These are phyloP conservation scores for Gasterosteus aculeatus DNA, from an alignment of 2,113 vertebrate species.

Conservation along the genomic window DNA sequence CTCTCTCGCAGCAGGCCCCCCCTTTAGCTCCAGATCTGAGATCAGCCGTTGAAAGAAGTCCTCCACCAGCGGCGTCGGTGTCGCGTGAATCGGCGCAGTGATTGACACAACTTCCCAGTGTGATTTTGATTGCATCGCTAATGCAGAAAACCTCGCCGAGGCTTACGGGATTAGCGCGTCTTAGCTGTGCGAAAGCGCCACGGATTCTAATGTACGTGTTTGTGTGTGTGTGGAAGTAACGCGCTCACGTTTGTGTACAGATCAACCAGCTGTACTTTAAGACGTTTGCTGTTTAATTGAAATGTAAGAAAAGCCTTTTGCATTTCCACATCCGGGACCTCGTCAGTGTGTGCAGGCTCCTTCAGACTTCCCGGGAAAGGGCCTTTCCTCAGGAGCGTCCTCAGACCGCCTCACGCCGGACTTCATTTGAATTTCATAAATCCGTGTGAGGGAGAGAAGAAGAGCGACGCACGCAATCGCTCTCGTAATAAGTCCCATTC, in stretches of 20 bases:
- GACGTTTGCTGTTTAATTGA: conserved; percentile 3
- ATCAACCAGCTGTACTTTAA: not conserved
- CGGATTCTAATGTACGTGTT: conserved; percentile 38
- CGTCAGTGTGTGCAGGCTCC: too few relatives aligned
- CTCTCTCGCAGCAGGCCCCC: conserved; percentile 21
- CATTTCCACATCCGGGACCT: not conserved
- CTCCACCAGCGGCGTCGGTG: conserved; percentile 72
- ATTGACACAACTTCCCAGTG: conserved; percentile 71
- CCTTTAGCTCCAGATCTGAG: conserved; percentile 64
- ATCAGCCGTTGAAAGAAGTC: conserved; percentile 50
- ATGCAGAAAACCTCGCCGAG: conserved; percentile 73
- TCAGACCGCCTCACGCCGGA: conserved; percentile 34
- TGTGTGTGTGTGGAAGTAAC: conserved; percentile 28
- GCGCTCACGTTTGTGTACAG: conserved; percentile 8
- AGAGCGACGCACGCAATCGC: conserved; percentile 35
- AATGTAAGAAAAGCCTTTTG: conserved; percentile 28
- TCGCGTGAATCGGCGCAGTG: conserved; percentile 69
- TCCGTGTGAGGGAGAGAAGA: conserved; percentile 44
- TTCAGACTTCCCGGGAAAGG: not conserved
- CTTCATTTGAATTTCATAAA: conserved; percentile 59
- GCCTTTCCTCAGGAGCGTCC: not conserved
- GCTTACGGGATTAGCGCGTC: conserved; percentile 73
- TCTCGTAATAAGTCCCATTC: conserved; percentile 31
- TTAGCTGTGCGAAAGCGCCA: conserved; percentile 68
- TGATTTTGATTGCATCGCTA: conserved; percentile 74